phyloP scores from a whole-genome alignment of 1,140 invertebrate species.

The Orius insidiosus region DNA sequence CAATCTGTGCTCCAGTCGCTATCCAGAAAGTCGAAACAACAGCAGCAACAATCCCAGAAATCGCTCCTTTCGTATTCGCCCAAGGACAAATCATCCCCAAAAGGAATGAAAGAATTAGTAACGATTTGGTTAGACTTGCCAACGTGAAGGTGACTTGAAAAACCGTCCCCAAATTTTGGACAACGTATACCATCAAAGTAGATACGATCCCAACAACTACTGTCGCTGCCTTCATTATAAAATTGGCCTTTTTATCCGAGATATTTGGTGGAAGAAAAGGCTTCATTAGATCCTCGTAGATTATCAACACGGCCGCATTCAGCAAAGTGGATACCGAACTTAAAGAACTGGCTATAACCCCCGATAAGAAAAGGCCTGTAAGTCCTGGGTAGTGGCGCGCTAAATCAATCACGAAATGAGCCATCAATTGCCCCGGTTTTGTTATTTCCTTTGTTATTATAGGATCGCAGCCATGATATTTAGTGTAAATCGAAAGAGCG shows the following conservation, averaged over 20 bases:
- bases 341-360: constrained; percentile 40
- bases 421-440: constrained; percentile 29
- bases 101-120: constrained; percentile 32
- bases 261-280: constrained; percentile 21
- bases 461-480: constrained; percentile 58
- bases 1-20: constrained; percentile 9
- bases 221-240: constrained; percentile 34
- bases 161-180: constrained; percentile 44
- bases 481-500: constrained; percentile 60
- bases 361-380: constrained; percentile 43
- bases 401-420: constrained; percentile 36
- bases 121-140: constrained; percentile 30
- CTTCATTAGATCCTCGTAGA: constrained; percentile 36
- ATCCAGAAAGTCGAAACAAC: constrained; percentile 8
- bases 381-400: constrained; percentile 31
- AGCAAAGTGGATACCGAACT: constrained; percentile 28
- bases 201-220: constrained; percentile 39
- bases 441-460: constrained; percentile 29
- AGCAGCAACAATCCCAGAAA: constrained; percentile 12
- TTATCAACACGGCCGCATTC: constrained; percentile 35
- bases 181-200: constrained; percentile 44
- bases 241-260: background rate
- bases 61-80: constrained; percentile 26
- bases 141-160: constrained; percentile 21
- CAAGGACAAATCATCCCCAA: constrained; percentile 33